Evolutionary conservation across 2,888 invertebrate species (phyloP).

Genomic region (Nasonovia ribisnigri): DNA sequence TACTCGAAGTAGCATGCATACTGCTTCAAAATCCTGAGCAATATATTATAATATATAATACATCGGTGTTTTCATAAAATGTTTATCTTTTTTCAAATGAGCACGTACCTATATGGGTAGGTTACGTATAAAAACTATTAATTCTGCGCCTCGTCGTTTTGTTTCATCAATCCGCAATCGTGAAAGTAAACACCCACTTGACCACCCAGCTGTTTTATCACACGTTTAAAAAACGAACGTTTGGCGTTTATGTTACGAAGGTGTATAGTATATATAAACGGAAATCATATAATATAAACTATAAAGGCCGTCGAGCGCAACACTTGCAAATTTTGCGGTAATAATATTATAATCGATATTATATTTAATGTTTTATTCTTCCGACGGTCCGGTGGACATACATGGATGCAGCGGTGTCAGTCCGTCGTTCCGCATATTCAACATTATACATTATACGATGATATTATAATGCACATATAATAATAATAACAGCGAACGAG

Average conservation of each 20-base stretch:
- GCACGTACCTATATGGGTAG: not conserved
- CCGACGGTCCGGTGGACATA: not conserved
- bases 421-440: not conserved
- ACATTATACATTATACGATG: not conserved
- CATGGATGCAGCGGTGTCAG: not conserved
- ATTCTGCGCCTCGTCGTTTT: not conserved
- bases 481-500: not conserved
- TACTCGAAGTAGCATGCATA: not conserved
- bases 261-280: not conserved
- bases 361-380: not conserved
- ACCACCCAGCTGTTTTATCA: conserved; percentile 7
- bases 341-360: not conserved
- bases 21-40: not conserved
- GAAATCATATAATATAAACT: not conserved
- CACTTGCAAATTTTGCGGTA: not conserved
- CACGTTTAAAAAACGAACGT: not conserved
- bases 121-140: not conserved
- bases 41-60: not conserved
- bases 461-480: not conserved
- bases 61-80: not conserved
- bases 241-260: not conserved
- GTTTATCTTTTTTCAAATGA: not conserved
- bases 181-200: conserved; percentile 45
- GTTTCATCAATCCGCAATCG: conserved; percentile 39
- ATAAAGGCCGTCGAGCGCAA: not conserved